Percentiles rank a stretch among this genome's conserved stretches.
phyloP scores from a whole-genome alignment of 2,113 vertebrate genomes.

The Podarcis cretensis region DNA sequence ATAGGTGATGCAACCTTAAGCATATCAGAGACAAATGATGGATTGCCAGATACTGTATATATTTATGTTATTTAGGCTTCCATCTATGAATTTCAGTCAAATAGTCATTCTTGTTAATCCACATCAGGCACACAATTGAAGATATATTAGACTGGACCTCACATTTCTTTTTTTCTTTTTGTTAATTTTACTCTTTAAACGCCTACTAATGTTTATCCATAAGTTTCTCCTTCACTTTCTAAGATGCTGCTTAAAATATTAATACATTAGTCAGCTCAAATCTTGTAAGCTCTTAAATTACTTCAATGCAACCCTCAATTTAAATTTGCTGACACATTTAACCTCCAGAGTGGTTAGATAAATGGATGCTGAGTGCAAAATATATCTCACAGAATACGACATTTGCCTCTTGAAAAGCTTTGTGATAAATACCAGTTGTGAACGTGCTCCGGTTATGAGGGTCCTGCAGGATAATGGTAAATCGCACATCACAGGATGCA shows the following conservation, averaged over 20 bases:
- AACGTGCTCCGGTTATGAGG: not conserved
- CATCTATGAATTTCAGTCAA: not conserved
- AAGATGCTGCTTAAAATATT: not conserved
- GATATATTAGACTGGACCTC: not conserved
- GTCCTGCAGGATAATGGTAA: not conserved
- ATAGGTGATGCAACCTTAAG: not conserved
- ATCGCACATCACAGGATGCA: not conserved
- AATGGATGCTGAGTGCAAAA: constrained; percentile 18
- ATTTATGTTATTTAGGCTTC: not conserved
- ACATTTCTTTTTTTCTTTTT: not conserved
- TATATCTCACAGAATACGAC: constrained; percentile 9
- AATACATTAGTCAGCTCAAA: not conserved
- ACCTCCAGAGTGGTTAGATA: constrained; percentile 5
- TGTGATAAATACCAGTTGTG: not conserved
- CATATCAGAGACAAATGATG: not conserved
- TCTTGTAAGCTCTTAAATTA: constrained; percentile 13
- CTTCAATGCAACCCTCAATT: constrained; percentile 6
- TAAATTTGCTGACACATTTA: constrained; percentile 19
- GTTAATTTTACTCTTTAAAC: not conserved
- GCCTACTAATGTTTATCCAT: not conserved
- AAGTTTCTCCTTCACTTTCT: not conserved
- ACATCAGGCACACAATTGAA: not conserved
- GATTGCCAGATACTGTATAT: not conserved
- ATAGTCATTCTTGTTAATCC: not conserved
- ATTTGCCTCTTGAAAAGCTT: constrained; percentile 20